phyloP scores from a whole-genome alignment of 2,797 vertebrate genomes.

The Chromobotia macracanthus region DNA sequence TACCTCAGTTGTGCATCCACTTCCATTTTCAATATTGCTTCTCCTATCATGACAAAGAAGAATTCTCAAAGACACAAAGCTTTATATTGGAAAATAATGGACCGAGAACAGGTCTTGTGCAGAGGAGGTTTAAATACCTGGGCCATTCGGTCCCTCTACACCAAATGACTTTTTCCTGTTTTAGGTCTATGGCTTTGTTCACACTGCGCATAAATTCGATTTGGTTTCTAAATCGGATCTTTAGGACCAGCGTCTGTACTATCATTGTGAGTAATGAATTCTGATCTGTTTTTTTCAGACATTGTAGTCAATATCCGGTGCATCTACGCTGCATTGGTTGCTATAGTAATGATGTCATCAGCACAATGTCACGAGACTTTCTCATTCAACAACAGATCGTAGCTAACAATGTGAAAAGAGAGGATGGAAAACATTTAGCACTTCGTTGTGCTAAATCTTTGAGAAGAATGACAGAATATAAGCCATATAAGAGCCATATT shows the following conservation, averaged over 20 bases:
- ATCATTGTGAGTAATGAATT: neutral
- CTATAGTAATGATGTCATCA: neutral
- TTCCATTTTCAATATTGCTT: conserved; percentile 61
- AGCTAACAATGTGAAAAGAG: neutral
- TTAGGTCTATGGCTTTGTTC: conserved; percentile 35
- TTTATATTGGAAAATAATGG: conserved; percentile 55
- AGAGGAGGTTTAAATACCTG: conserved; percentile 54
- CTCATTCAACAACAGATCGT: neutral
- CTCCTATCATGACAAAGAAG: conserved; percentile 39
- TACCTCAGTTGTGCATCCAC: conserved; percentile 57
- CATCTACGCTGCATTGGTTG: neutral
- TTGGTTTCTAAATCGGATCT: conserved; percentile 3
- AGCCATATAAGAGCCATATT: too few relatives aligned
- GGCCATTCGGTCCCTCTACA: conserved; percentile 32
- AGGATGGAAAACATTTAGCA: neutral
- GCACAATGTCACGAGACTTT: neutral
- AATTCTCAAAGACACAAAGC: conserved; percentile 34
- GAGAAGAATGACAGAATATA: neutral
- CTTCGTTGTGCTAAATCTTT: too few relatives aligned
- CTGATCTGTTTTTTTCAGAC: neutral
- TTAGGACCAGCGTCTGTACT: neutral
- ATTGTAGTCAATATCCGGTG: neutral
- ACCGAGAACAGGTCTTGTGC: conserved; percentile 40
- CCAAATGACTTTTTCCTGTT: conserved; percentile 27
- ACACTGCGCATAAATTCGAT: neutral